Evolutionary conservation across 2,797 vertebrate species (phyloP), one percentile per base, ranked within the genome.

Genomic region (Dermochelys coriacea): DNA sequence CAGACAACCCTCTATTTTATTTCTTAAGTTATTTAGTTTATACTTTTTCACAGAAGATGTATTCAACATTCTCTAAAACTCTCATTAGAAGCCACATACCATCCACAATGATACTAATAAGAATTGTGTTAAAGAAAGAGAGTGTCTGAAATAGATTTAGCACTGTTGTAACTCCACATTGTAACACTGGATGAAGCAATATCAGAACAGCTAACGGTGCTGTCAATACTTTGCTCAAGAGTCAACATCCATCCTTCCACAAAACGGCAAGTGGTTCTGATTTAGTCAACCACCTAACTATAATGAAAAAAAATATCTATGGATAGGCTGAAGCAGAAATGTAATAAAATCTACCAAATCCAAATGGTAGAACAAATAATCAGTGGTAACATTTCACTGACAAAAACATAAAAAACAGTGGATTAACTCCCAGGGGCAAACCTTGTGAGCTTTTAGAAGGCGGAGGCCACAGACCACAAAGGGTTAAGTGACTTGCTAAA

Each of bases 401-500:
- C 96, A 93, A 95, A 85, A 91, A 80, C 82, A 84, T 85, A 93
- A 68, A 95, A 92, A 47, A 1, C 52, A 85, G 81, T n/a, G 93
- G 95, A 91, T 88, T 79, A 77, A 92, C 82, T 97, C 96, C 90
- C 86, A 93, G 97, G 82, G 95, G 95, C 96, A 97, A 97, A 93
- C 88, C 93, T 93, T 94, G 50, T 25, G 61, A 92, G 87, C 91
- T 96, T 93, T 96, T 91, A 96, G 86, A 96, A 96, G 92, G 92
- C 54, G 2, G 92, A 97, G 90, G 84, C 59, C 93, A 93, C 77
- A 0, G 90, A 95, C 77, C 91, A 93, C 82, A 91, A 97, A 93
- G 97, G 96, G 98, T 98, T 98, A 98, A 98, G 16, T 84, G 91
- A 82, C 91, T 97, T 34, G 45, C 77, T 92, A 93, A 95, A 93